Percentiles rank a stretch among this genome's conserved stretches.
Conservation (phyloP, 1,140 invertebrate species). For the Eueides isabella region DNA sequence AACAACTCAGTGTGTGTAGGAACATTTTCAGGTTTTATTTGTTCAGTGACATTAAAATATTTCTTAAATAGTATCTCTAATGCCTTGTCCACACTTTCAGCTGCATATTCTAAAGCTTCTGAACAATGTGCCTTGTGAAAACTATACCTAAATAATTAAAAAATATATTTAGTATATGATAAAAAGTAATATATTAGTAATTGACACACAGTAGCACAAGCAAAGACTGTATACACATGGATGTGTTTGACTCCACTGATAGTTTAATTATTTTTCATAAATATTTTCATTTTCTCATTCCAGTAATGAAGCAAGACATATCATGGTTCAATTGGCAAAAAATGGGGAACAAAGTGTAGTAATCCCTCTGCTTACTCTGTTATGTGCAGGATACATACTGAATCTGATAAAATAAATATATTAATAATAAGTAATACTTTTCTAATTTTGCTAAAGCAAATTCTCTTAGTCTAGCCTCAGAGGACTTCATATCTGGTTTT, state of each 20-base stretch:
- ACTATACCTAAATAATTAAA: slow-evolving; percentile 83
- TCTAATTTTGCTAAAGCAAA: slow-evolving; percentile 88
- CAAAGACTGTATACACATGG: too few relatives aligned
- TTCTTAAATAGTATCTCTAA: slow-evolving; percentile 86
- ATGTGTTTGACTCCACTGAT: too few relatives aligned
- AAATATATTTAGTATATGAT: neutral
- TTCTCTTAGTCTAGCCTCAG: slow-evolving; percentile 84
- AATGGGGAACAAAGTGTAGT: too few relatives aligned
- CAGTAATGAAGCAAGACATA: too few relatives aligned
- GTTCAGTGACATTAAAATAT: slow-evolving; percentile 84
- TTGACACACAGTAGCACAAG: too few relatives aligned
- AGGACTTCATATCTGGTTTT: slow-evolving; percentile 77
- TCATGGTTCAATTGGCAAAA: too few relatives aligned
- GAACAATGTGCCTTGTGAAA: slow-evolving; percentile 88
- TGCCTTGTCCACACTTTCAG: slow-evolving; percentile 85
- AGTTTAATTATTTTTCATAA: too few relatives aligned
- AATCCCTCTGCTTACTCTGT: too few relatives aligned
- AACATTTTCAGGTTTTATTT: slow-evolving; percentile 66
- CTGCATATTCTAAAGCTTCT: slow-evolving; percentile 86
- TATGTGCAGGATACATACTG: too few relatives aligned
- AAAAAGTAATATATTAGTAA: neutral
- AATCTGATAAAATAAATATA: neutral
- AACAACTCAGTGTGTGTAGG: slow-evolving; percentile 81
- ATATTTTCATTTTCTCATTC: too few relatives aligned
- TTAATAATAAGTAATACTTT: slow-evolving; percentile 76